Conservation (phyloP, 2,797 vertebrate genomes). For the Neostethus bicornis region DNA sequence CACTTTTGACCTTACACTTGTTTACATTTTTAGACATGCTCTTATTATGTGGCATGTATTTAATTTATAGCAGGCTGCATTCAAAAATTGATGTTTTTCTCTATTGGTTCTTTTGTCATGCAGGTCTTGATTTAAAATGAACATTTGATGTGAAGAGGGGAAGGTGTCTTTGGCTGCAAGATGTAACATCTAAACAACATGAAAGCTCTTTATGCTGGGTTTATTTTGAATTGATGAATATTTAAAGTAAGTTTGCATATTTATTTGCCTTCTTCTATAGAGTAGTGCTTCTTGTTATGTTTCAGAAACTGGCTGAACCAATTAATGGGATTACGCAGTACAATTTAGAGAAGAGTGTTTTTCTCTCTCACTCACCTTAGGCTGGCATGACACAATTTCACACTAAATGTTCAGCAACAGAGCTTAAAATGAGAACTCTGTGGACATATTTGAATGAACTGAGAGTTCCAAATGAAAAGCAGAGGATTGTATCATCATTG, state of each 20-base stretch:
- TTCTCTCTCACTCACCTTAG: too few species aligned
- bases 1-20: slow-evolving; percentile 27
- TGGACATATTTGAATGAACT: too few species aligned
- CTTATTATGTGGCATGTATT: slow-evolving; percentile 41
- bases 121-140: slow-evolving; percentile 32
- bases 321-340: too few species aligned
- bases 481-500: not conserved
- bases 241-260: too few species aligned
- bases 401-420: too few species aligned
- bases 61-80: slow-evolving; percentile 42
- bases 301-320: too few species aligned
- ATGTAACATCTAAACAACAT: slow-evolving; percentile 32
- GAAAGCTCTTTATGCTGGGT: slow-evolving; percentile 11
- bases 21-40: slow-evolving; percentile 31
- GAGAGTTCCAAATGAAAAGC: not conserved
- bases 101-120: slow-evolving; percentile 33
- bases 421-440: too few species aligned
- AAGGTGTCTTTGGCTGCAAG: slow-evolving; percentile 34
- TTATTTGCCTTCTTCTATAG: too few species aligned
- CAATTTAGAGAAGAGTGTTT: too few species aligned
- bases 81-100: slow-evolving; percentile 42
- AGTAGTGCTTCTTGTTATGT: too few species aligned
- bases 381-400: too few species aligned
- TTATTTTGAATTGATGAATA: too few species aligned
- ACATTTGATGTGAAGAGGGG: slow-evolving; percentile 37